A percentile compares a stretch with the other conserved stretches of the same genome.
These are phyloP conservation scores for Ceraclea dissimilis DNA, from an alignment of 2,888 invertebrate species.

Conservation along the genomic window DNA sequence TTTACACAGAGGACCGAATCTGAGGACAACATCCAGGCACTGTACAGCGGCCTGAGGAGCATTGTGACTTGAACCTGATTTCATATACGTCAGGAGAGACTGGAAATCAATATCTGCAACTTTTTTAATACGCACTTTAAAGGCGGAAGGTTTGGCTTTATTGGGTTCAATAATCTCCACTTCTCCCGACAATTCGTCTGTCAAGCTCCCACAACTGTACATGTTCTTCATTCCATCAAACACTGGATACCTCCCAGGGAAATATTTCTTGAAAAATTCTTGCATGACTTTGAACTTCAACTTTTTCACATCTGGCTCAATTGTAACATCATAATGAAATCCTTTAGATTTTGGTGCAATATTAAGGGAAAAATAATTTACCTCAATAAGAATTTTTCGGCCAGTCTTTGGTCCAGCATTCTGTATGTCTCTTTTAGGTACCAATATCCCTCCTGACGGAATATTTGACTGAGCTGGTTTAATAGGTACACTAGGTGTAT, in stretches of 20 bases:
- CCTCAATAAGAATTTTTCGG: background rate
- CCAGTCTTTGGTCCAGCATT: background rate
- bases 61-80: conserved; percentile 33
- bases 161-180: background rate
- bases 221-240: conserved; percentile 69
- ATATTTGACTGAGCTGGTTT: background rate
- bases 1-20: conserved; percentile 36
- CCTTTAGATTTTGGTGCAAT: background rate
- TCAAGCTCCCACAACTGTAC: conserved; percentile 44
- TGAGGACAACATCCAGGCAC: conserved; percentile 78
- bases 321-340: conserved; percentile 74
- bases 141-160: background rate
- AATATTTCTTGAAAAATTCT: conserved; percentile 30
- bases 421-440: background rate
- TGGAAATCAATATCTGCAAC: background rate
- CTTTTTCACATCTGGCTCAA: conserved; percentile 60
- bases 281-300: conserved; percentile 47
- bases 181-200: background rate
- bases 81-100: conserved; percentile 36
- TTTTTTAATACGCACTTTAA: background rate
- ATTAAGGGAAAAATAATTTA: background rate
- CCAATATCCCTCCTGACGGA: background rate
- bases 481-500: too few species aligned
- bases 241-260: conserved; percentile 48
- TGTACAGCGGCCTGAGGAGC: conserved; percentile 58